Base-by-base conservation (phyloP, 2,797 vertebrate species). In the Scarus forsteni region DNA sequence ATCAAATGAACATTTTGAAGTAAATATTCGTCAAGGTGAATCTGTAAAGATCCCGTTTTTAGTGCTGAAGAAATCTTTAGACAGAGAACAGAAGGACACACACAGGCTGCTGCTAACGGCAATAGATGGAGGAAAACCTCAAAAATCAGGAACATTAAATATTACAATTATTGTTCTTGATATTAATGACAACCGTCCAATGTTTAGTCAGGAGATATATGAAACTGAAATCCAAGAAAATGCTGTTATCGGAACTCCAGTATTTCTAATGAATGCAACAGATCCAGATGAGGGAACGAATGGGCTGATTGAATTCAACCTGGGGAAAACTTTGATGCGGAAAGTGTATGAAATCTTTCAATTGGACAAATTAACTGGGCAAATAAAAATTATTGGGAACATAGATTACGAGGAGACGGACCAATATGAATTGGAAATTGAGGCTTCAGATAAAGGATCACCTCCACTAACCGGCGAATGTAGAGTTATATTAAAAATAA, bases 51-150 rank as follows among this genome's bases (percentile, higher is more conserved):
- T 53, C 10, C 51, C 51, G 1, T 36, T 53, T 10, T 53, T 53
- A 38, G 51, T 53, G 13, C 3, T 53, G 15, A 35, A 53, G 8
- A 53, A 53, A 36, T 53, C 34, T 1, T 36, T 53, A 36, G 51
- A 53, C 8, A 53, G 51, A 55, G 93, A 94, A 65, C 6, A 49
- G 6, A 74, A 16, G 0, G 3, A 0, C 1, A 62, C 40, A 43
- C 84, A 89, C 38, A 0, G 0, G 3, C 12, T 93, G 1, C 0
- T 85, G 0, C 7, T 93, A 1, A 92, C 89, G 19, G 92, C 92
- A 12, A 3, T 81, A 1, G 92, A 93, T 78, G 91, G 91, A 3
- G 92, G 90, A 0, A 92, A 86, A 72, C 91, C 92, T 16, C 73
- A 54, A 5, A 78, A 50, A 75, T 89, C 85, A 0, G 90, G 75